Base-by-base conservation (phyloP, 2,888 invertebrate species). In the Piscicola geometra region DNA sequence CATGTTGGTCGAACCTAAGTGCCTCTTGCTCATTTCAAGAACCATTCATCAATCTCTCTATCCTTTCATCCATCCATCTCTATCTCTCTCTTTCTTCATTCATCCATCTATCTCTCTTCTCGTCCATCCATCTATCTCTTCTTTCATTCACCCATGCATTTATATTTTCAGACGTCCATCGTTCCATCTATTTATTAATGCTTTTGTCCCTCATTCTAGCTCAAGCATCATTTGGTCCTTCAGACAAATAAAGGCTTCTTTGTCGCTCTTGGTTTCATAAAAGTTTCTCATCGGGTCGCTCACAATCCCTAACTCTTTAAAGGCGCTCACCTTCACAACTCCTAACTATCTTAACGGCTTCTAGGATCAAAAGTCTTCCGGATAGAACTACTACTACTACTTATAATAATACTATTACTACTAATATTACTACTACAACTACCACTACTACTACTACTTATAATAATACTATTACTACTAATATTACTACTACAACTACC, bases 361-460 rank as follows among this genome's bases (percentile, higher is more conserved):
- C n/a, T n/a, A n/a, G n/a, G n/a, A n/a, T n/a, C n/a, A n/a, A n/a
- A n/a, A n/a, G n/a, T n/a, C n/a, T n/a, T n/a, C n/a, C n/a, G n/a
- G n/a, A n/a, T n/a, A n/a, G n/a, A n/a, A n/a, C n/a, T 47, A 47
- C 50, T 47, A 47, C 50, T 47, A 47, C 50, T 47, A 47, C 50
- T 47, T 15, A 9, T 47, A 47, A 9, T 47, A 47, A 9, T 47
- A 47, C 50, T 47, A 47, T 21, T 47, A 47, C 21, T 47, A 47
- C 50, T 47, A 9, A 9, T 47, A 47, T 15, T 47, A 47, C 50
- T 47, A 47, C 50, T 47, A 47, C 50, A 15, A 47, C 50, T 47
- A 47, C 50, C 21, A 47, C 50, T 47, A 47, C 50, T 47, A 47
- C 50, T 47, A 47, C 9, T 47, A 47, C 50, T 47, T 15, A 9